phyloP scores from a whole-genome alignment of 1,140 invertebrate genomes.

The Drosophila aff. region DNA sequence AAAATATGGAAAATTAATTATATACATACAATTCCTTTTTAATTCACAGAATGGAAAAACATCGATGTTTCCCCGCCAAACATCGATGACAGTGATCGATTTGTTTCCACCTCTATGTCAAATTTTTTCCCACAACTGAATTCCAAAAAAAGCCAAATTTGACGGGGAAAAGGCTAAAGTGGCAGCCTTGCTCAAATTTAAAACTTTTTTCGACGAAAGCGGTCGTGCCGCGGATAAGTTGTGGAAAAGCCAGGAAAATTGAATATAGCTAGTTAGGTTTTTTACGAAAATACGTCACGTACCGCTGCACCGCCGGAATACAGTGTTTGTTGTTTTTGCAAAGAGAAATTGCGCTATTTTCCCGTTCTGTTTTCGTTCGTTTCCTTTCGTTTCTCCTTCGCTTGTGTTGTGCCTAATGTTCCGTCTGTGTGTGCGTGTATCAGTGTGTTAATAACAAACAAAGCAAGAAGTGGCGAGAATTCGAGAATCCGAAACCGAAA shows the following conservation, averaged over 20 bases:
- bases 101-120: too few relatives aligned
- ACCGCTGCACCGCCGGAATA: slow-evolving; percentile 1
- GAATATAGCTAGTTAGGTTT: not conserved
- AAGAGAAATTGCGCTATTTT: slow-evolving; percentile 12
- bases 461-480: slow-evolving; percentile 23
- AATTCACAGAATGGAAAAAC: too few relatives aligned
- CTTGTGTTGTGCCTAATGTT: slow-evolving; percentile 6
- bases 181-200: too few relatives aligned
- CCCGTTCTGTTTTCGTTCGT: slow-evolving; percentile 12
- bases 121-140: too few relatives aligned
- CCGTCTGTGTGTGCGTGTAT: not conserved
- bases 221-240: slow-evolving; percentile 1
- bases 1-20: too few relatives aligned
- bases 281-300: not conserved
- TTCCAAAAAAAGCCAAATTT: too few relatives aligned
- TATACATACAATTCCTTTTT: too few relatives aligned
- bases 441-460: slow-evolving; percentile 22
- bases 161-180: too few relatives aligned
- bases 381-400: slow-evolving; percentile 17
- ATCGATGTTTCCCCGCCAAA: too few relatives aligned
- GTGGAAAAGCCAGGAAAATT: not conserved
- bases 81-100: too few relatives aligned
- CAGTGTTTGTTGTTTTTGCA: slow-evolving; percentile 18
- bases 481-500: slow-evolving; percentile 20
- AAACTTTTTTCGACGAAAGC: too few relatives aligned